A percentile compares a stretch with the other conserved stretches of the same genome.
Conservation (phyloP, 2,888 invertebrate species). For the Tetramorium bicarinatum region DNA sequence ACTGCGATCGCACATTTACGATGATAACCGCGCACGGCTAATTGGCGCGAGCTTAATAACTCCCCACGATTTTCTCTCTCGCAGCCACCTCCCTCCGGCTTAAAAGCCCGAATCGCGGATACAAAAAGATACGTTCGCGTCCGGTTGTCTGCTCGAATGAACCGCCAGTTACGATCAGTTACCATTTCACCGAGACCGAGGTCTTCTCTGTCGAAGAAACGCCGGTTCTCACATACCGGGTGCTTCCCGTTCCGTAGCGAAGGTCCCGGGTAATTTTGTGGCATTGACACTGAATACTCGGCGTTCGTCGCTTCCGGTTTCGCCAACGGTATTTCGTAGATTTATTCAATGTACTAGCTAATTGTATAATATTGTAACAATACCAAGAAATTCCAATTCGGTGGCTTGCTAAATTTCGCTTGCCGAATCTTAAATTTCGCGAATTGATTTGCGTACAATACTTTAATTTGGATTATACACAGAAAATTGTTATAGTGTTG, state of each 20-base stretch:
- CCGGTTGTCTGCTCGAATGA: conserved; percentile 11
- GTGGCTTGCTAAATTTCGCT: neutral
- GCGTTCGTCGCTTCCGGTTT: conserved; percentile 70
- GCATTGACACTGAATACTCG: conserved; percentile 79
- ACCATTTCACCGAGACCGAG: conserved; percentile 53
- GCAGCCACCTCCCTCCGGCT: neutral
- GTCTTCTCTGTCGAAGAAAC: conserved; percentile 56
- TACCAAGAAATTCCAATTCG: conserved; percentile 4
- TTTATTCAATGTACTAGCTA: conserved; percentile 66
- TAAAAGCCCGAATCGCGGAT: conserved; percentile 8
- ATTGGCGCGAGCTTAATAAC: conserved; percentile 36
- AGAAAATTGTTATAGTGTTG: neutral
- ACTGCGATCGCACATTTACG: conserved; percentile 14
- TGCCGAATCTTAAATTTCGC: neutral
- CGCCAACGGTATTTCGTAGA: conserved; percentile 70
- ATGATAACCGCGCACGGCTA: conserved; percentile 3
- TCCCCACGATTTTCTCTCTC: neutral
- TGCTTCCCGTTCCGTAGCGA: conserved; percentile 77
- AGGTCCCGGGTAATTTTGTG: conserved; percentile 80
- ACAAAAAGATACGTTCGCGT: neutral
- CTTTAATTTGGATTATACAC: neutral
- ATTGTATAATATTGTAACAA: conserved; percentile 21
- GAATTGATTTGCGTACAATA: neutral
- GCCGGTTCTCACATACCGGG: conserved; percentile 76
- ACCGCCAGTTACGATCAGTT: neutral